A percentile compares a stretch with the other conserved stretches of the same genome.
Conservation (phyloP, 2,797 vertebrate genomes). For the Tokudaia muenninki region DNA sequence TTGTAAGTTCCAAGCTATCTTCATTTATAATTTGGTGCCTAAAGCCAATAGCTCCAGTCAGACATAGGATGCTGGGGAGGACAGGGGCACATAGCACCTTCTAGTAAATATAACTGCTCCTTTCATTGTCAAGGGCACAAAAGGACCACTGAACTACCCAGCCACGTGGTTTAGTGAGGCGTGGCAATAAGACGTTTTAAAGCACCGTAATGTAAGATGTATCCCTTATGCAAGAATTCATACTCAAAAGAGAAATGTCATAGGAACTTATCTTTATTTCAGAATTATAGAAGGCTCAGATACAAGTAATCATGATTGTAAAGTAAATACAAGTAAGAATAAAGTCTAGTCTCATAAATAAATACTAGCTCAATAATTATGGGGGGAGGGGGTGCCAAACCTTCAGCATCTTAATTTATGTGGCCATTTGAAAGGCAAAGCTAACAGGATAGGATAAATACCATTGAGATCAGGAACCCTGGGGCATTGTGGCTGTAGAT, state of each 20-base stretch:
- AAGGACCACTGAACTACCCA: not conserved
- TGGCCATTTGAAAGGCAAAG: slow-evolving; percentile 20
- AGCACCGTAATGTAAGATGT: not conserved
- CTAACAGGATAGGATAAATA: not conserved
- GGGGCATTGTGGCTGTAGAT: not conserved
- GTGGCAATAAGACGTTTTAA: not conserved
- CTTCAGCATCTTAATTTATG: not conserved
- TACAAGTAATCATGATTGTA: slow-evolving; percentile 1
- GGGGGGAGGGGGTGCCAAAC: not conserved
- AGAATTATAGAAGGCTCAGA: not conserved
- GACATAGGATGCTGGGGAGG: not conserved
- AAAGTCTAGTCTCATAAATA: not conserved
- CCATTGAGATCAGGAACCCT: not conserved
- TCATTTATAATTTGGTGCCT: not conserved
- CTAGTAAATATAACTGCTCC: not conserved
- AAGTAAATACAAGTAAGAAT: slow-evolving; percentile 46
- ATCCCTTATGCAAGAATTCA: not conserved
- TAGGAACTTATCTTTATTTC: not conserved
- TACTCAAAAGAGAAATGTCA: slow-evolving; percentile 25
- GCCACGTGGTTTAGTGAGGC: not conserved
- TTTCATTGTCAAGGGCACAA: not conserved
- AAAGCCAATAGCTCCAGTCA: not conserved
- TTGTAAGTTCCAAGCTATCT: not conserved
- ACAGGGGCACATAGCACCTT: not conserved
- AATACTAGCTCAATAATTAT: not conserved